Evolutionary conservation across 2,797 vertebrate species (phyloP), one percentile per base, ranked within the genome.

Genomic region (Chelidonichthys spinosus): DNA sequence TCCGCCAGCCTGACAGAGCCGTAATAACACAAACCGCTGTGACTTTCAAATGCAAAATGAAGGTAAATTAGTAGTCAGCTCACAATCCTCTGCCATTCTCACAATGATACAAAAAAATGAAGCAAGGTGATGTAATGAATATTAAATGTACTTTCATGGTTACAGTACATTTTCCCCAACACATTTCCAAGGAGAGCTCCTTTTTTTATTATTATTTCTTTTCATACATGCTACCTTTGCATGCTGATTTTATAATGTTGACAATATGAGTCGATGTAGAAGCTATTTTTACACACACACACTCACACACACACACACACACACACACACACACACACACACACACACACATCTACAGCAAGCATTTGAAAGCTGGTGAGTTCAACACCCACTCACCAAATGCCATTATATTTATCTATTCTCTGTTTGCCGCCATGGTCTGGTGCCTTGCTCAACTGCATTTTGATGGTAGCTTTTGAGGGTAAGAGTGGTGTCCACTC

Each of bases 31-130:
- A 88, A 90, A 92, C 89, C 61, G 70, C 80, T 87, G 83, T 78
- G 84, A 92, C 89, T 93, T 90, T 93, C 89, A 92, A 88, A 92
- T 91, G 90, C 87, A 91, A 86, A 91, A 90, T 69, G 84, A 73
- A 81, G 71, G 76, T 68, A 76, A 73, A 89, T 92, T 81, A 85
- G 87, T 63, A 91, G 86, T 90, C 90, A 14, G 79, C 79, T 89
- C 92, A 90, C 91, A 90, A 9, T 84, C 52, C 65, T 69, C 49
- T 55, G 69, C 77, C 72, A 55, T 82, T 79, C 69, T 75, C 78
- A 64, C 74, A 82, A 73, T 74, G 68, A 79, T 80, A 77, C 59
- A 79, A 78, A 85, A 81, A 79, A 82, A 84, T 50, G 59, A 83
- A 55, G 18, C 17, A 70, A 68, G 60, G 62, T 72, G 83, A 80